Evolutionary conservation across 1,140 invertebrate species (phyloP), one percentile per base, ranked within the genome.

Genomic region (Melanaphis sacchari): DNA sequence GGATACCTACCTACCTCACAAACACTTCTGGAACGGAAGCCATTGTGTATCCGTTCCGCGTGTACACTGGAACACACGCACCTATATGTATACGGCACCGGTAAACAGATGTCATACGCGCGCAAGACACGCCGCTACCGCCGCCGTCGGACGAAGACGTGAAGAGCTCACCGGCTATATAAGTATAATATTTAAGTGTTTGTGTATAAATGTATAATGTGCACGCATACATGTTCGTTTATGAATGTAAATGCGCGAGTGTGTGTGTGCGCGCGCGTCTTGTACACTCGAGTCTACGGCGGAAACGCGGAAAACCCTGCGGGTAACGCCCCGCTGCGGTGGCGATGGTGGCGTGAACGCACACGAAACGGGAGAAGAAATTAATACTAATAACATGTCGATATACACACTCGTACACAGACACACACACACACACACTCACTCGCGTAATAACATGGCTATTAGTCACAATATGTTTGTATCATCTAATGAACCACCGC

Each of bases 401-500:
- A 88, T 85, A 43, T 22, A 36, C n/a, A 49, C 18, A 49, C 85
- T 21, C 41, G 31, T 22, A 36, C n/a, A 49, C 18, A 49, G 43
- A n/a, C 41, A 46, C 85, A 49, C n/a, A 49, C n/a, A 36, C 85
- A 41, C 82, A 85, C 40, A 43, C 41, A 87, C 41, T 8, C 40
- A 24, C 46, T 2, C 18, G 24, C 2, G 18, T 90, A 90, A 90
- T 59, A 41, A 90, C 54, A 41, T n/a, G 26, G 52, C 89, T 54
- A 90, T 90, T 90, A 90, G 89, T 90, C 89, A 66, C 89, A 66
- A 66, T 66, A 90, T 90, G 89, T 90, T 90, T 66, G 43, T 90
- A 90, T 66, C 52, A 6, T 66, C 38, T 66, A 90, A 90, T 41
- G 52, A 90, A 90, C 89, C 89, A 24, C 49, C 21, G 49, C 36